Evolutionary conservation across 2,888 invertebrate species (phyloP).

Genomic region (Drosophila suboccidentalis): DNA sequence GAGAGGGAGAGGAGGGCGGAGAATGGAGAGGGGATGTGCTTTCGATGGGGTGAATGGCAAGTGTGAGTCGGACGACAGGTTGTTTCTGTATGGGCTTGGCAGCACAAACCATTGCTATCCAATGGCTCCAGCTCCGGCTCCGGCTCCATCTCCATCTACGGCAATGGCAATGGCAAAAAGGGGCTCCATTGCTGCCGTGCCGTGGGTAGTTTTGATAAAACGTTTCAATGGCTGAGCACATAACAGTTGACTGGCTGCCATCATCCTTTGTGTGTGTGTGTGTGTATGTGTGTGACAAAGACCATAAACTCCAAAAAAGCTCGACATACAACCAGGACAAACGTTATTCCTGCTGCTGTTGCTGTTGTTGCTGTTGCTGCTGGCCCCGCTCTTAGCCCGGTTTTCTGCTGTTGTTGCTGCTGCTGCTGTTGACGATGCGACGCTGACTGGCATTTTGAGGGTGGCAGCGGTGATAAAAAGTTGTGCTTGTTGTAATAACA

Average conservation of each 20-base stretch:
- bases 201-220: slow-evolving; percentile 80
- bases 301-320: slow-evolving; percentile 73
- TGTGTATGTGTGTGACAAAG: slow-evolving; percentile 70
- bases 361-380: slow-evolving; percentile 24
- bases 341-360: slow-evolving; percentile 52
- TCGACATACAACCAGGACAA: slow-evolving; percentile 68
- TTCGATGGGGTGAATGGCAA: slow-evolving; percentile 28
- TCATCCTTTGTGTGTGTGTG: slow-evolving; percentile 21
- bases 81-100: slow-evolving; percentile 58
- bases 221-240: slow-evolving; percentile 79
- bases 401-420: slow-evolving; percentile 27
- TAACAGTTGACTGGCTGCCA: slow-evolving; percentile 78
- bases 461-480: slow-evolving; percentile 79
- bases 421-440: slow-evolving; percentile 73
- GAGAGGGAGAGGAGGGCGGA: background rate
- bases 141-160: background rate
- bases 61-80: slow-evolving; percentile 66
- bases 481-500: slow-evolving; percentile 78
- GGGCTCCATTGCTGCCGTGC: slow-evolving; percentile 41
- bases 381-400: slow-evolving; percentile 38
- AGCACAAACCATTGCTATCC: slow-evolving; percentile 66
- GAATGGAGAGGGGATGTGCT: background rate
- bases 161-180: slow-evolving; percentile 1
- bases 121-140: slow-evolving; percentile 53
- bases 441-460: slow-evolving; percentile 78